phyloP scores from a whole-genome alignment of 2,888 invertebrate genomes.

The Sinopyrophorus schimmeli region DNA sequence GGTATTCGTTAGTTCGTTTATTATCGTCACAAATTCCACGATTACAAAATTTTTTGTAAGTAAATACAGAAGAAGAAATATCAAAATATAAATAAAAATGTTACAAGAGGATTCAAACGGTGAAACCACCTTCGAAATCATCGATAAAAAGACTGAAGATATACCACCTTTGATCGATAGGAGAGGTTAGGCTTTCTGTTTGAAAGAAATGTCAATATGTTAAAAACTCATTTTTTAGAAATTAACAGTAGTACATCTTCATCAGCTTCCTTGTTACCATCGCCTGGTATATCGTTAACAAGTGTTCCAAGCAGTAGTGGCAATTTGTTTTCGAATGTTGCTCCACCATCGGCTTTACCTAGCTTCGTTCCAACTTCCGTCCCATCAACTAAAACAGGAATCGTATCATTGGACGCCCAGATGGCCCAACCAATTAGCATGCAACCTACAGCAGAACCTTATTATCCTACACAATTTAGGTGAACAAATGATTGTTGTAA shows the following conservation, averaged over 20 bases:
- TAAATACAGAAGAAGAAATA: constrained; percentile 12
- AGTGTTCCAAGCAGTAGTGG: constrained; percentile 51
- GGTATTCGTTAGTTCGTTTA: no score
- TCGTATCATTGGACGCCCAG: neutral
- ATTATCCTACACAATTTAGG: constrained; percentile 52
- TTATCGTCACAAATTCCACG: no score
- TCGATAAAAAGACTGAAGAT: constrained; percentile 48
- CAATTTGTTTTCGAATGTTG: constrained; percentile 68
- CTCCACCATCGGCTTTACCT: constrained; percentile 69
- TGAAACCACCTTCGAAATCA: constrained; percentile 55
- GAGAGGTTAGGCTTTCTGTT: constrained; percentile 36
- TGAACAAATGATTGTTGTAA: constrained; percentile 31
- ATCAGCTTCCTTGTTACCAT: constrained; percentile 53
- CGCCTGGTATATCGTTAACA: constrained; percentile 51
- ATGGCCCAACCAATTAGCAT: constrained; percentile 18
- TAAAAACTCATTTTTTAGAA: constrained; percentile 44
- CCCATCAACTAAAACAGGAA: neutral
- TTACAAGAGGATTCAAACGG: constrained; percentile 54
- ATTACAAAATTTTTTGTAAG: constrained; percentile 27
- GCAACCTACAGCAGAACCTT: constrained; percentile 40
- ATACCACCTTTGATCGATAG: constrained; percentile 35
- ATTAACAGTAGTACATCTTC: constrained; percentile 54
- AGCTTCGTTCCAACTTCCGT: constrained; percentile 61
- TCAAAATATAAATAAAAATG: constrained; percentile 30
- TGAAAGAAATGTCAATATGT: neutral